phyloP scores from a whole-genome alignment of 2,113 vertebrate genomes.

The Rhinolophus ferrumequinum region DNA sequence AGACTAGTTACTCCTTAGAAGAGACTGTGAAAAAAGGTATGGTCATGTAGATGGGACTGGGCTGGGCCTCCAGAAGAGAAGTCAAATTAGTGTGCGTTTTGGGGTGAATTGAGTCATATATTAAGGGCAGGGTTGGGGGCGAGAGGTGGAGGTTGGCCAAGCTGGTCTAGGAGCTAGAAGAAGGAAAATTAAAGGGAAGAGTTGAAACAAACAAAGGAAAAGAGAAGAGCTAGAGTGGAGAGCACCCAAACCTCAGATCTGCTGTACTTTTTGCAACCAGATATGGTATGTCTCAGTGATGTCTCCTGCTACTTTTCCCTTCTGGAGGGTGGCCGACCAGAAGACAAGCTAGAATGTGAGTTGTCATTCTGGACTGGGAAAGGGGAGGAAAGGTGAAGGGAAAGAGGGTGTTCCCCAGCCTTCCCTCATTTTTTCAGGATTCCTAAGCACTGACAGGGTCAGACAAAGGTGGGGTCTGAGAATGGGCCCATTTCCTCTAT shows the following conservation, averaged over 20 bases:
- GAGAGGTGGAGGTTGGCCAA: not conserved
- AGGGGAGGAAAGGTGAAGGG: not conserved
- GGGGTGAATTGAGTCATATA: not conserved
- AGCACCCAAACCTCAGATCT: not conserved
- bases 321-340: slow-evolving; percentile 91
- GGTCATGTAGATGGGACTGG: not conserved
- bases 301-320: slow-evolving; percentile 95
- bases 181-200: not conserved
- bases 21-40: slow-evolving; percentile 48
- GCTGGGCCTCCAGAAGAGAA: not conserved
- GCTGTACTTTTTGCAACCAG: slow-evolving; percentile 59
- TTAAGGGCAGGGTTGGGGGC: not conserved
- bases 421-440: slow-evolving; percentile 34
- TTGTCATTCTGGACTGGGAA: slow-evolving; percentile 28
- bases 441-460: slow-evolving; percentile 9
- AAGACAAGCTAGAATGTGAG: slow-evolving; percentile 95
- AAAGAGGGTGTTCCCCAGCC: not conserved
- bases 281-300: slow-evolving; percentile 91
- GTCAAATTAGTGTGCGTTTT: not conserved
- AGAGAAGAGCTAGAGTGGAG: not conserved
- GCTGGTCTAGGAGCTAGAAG: not conserved
- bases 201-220: not conserved
- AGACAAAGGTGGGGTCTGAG: slow-evolving; percentile 21
- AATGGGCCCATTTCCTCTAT: slow-evolving; percentile 36
- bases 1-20: slow-evolving; percentile 74